Conservation (phyloP, 2,113 vertebrate species). For the Microtus ochrogaster region DNA sequence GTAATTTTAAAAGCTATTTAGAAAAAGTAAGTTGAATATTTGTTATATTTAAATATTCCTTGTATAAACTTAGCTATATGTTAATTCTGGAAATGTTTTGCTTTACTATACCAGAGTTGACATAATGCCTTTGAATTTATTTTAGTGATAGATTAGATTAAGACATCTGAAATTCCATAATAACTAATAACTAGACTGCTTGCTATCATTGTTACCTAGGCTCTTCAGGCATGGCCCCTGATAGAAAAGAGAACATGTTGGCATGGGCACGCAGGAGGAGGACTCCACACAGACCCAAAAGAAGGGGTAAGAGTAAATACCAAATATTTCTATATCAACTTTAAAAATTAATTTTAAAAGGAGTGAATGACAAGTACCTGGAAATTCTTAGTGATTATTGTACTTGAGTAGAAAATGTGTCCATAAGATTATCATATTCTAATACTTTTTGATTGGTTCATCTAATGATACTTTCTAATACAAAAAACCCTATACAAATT, state of each 20-base stretch:
- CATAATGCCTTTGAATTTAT: slow-evolving; percentile 36
- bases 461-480: slow-evolving; percentile 44
- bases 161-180: slow-evolving; percentile 49
- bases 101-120: slow-evolving; percentile 11
- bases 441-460: slow-evolving; percentile 30
- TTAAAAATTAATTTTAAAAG: background rate
- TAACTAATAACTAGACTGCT: slow-evolving; percentile 63
- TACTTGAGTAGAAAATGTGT: slow-evolving; percentile 31
- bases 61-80: slow-evolving; percentile 37
- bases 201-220: slow-evolving; percentile 84
- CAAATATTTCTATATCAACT: background rate
- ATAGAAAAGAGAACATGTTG: slow-evolving; percentile 93
- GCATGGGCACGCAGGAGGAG: slow-evolving; percentile 95
- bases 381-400: slow-evolving; percentile 9
- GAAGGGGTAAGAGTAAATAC: slow-evolving; percentile 92
- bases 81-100: slow-evolving; percentile 35
- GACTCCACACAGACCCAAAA: slow-evolving; percentile 95
- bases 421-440: slow-evolving; percentile 33
- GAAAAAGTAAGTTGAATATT: slow-evolving; percentile 49
- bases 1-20: slow-evolving; percentile 57
- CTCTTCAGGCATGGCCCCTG: slow-evolving; percentile 86
- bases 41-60: slow-evolving; percentile 53
- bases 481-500: background rate
- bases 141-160: slow-evolving; percentile 20
- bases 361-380: slow-evolving; percentile 30